Evolutionary conservation across 2,797 vertebrate genomes (phyloP).

Genomic region (Lacerta agilis): DNA sequence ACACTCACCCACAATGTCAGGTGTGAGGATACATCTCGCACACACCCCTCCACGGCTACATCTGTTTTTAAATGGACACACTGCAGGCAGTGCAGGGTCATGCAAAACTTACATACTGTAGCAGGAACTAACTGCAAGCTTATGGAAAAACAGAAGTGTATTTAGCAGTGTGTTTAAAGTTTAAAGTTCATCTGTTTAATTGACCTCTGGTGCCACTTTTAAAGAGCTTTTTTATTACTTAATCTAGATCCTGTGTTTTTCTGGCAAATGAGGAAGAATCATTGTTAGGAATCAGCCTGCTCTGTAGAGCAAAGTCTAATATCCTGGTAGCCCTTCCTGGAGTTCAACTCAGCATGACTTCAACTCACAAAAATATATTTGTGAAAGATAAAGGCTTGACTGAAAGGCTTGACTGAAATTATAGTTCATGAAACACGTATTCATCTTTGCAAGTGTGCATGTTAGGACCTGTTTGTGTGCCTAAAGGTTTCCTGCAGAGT

Average conservation of each 20-base stretch:
- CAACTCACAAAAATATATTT: too few relatives aligned
- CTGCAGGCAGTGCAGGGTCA: too few relatives aligned
- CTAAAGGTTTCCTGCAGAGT: background rate
- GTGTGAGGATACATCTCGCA: background rate
- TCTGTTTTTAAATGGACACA: too few relatives aligned
- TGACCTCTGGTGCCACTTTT: background rate
- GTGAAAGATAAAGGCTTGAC: background rate
- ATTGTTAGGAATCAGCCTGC: background rate
- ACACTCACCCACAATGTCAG: too few relatives aligned
- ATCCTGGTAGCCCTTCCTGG: background rate
- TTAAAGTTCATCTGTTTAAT: background rate
- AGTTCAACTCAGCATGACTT: background rate
- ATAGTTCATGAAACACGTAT: background rate
- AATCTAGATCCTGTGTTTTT: slow-evolving; percentile 15
- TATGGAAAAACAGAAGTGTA: background rate
- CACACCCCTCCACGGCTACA: too few relatives aligned
- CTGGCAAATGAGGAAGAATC: background rate
- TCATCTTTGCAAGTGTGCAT: background rate
- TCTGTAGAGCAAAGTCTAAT: background rate
- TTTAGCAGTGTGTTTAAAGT: background rate
- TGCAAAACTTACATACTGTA: too few relatives aligned
- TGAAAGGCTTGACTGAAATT: background rate
- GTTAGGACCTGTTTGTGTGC: background rate
- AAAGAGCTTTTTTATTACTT: background rate
- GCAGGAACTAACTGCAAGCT: background rate